Evolutionary conservation across 2,113 vertebrate genomes (phyloP).

Genomic region (Percopsis transmontana): DNA sequence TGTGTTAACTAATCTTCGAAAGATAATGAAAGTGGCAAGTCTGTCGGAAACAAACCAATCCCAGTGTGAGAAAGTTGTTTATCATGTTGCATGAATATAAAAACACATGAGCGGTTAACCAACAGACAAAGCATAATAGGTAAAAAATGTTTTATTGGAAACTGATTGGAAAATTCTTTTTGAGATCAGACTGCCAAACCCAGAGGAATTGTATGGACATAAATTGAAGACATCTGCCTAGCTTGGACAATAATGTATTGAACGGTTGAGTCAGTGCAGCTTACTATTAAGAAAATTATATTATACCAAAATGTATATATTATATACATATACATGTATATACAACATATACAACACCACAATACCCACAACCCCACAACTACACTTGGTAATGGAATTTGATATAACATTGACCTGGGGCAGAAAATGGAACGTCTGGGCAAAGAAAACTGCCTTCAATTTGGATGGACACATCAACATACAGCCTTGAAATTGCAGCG

Average conservation of each 20-base stretch:
- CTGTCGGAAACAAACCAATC: no score
- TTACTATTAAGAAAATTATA: no score
- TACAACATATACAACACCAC: no score
- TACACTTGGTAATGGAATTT: background rate
- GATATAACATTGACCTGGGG: background rate
- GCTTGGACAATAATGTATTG: background rate
- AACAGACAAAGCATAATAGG: constrained; percentile 25
- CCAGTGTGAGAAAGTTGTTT: no score
- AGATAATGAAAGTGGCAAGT: constrained; percentile 22
- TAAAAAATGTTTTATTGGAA: constrained; percentile 15
- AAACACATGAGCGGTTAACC: constrained; percentile 28
- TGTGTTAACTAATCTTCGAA: constrained; percentile 8
- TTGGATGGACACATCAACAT: background rate
- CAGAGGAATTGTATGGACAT: constrained; percentile 23
- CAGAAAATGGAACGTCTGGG: background rate
- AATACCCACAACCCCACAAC: background rate
- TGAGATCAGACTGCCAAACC: constrained; percentile 40
- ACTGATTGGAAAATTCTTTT: constrained; percentile 17
- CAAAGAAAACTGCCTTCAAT: background rate
- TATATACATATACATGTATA: no score
- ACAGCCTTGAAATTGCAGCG: background rate
- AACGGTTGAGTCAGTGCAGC: constrained; percentile 7
- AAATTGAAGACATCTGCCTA: constrained; percentile 22
- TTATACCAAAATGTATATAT: no score
- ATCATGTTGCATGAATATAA: constrained; percentile 34